These are phyloP conservation scores for Silurus asotus DNA, from an alignment of 2,113 vertebrate genomes.

Conservation along the genomic window DNA sequence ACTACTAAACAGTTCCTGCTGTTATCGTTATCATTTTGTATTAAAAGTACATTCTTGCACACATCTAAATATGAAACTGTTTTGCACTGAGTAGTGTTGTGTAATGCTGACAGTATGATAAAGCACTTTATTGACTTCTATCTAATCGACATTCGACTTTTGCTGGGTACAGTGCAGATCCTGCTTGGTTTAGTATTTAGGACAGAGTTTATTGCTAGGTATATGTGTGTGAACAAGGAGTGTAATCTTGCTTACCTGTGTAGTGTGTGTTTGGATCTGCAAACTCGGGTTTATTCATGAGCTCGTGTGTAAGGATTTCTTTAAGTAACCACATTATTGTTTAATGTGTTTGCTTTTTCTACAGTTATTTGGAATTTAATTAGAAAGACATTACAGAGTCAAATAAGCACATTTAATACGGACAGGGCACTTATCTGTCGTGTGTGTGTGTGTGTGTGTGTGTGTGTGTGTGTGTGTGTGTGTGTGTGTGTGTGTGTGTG, in stretches of 20 bases:
- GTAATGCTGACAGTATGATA: background rate
- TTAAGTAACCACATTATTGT: background rate
- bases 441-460: background rate
- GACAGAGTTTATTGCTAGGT: background rate
- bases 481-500: background rate
- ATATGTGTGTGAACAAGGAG: background rate
- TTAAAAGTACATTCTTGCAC: background rate
- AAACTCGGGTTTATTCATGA: background rate
- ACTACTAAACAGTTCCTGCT: background rate
- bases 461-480: background rate
- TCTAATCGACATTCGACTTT: background rate
- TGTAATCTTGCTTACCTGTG: slow-evolving; percentile 14
- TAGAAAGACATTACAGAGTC: background rate
- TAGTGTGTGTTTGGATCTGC: slow-evolving; percentile 17
- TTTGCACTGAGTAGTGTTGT: background rate
- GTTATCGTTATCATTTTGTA: background rate
- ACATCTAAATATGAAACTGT: background rate
- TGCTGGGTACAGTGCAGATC: background rate
- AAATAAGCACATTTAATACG: background rate
- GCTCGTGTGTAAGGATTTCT: background rate
- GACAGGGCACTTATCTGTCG: background rate
- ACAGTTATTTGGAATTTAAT: background rate
- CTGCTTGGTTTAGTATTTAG: background rate
- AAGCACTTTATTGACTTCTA: slow-evolving; percentile 6
- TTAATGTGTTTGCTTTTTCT: background rate